These are phyloP conservation scores for Rutilus rutilus DNA, from an alignment of 2,113 vertebrate genomes.

Conservation along the genomic window DNA sequence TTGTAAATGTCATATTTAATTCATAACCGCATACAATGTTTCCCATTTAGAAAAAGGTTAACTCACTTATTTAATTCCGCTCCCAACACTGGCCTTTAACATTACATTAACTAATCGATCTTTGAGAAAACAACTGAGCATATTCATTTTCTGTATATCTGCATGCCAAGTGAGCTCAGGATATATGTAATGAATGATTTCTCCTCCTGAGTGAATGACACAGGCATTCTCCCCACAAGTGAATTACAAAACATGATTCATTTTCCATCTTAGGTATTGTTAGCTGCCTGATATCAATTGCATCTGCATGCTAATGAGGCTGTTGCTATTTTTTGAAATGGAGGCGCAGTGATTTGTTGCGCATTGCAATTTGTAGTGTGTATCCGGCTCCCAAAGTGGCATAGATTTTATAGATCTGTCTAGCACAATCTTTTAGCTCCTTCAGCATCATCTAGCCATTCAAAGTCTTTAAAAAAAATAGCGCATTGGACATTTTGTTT, in stretches of 20 bases:
- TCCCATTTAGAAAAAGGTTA: conserved; percentile 4
- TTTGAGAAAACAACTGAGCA: background rate
- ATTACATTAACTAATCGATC: conserved; percentile 11
- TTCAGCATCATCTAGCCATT: background rate
- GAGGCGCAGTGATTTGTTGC: background rate
- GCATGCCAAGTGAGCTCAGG: background rate
- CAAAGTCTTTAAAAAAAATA: background rate
- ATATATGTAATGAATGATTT: background rate
- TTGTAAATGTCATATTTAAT: conserved; percentile 13
- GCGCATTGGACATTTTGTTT: background rate
- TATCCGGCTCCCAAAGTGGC: background rate
- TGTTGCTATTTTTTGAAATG: background rate
- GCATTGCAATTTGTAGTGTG: background rate
- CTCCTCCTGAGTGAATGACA: background rate
- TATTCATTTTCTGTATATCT: background rate
- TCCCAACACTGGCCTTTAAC: conserved; percentile 22
- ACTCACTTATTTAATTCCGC: background rate
- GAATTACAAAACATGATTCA: conserved; percentile 15
- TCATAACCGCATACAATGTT: background rate
- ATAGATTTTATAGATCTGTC: conserved; percentile 9
- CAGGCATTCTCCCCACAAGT: background rate
- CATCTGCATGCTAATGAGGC: conserved; percentile 19
- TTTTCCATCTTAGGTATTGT: conserved; percentile 19
- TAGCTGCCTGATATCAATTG: conserved; percentile 13
- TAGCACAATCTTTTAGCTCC: conserved; percentile 3